Conservation (phyloP, 2,888 invertebrate species). For the Dasysyrphus tricinctus region DNA sequence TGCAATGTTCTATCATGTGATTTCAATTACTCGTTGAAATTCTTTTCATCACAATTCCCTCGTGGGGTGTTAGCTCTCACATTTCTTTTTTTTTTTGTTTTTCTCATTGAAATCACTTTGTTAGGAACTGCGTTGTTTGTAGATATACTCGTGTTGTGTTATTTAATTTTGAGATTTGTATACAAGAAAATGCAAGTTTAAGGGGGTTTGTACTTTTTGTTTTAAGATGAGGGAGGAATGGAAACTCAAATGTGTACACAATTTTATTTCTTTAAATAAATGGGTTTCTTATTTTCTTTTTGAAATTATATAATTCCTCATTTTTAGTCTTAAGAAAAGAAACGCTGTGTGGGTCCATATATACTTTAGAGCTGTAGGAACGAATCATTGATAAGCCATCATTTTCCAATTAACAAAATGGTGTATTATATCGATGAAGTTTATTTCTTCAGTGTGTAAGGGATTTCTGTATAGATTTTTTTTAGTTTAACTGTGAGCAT, state of each 20-base stretch:
- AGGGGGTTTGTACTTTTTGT: not conserved
- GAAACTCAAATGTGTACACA: not conserved
- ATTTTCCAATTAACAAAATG: not conserved
- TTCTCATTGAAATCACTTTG: constrained; percentile 6
- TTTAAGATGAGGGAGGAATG: not conserved
- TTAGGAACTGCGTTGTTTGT: not conserved
- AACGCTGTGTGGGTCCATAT: not conserved
- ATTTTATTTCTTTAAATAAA: not conserved
- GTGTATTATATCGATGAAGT: not conserved
- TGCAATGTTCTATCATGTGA: constrained; percentile 33
- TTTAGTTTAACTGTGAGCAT: too few species aligned
- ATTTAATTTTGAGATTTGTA: constrained; percentile 28
- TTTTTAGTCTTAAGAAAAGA: not conserved
- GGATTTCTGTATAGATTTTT: too few species aligned
- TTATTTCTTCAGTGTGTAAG: too few species aligned
- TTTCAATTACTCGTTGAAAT: constrained; percentile 56
- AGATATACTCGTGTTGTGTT: not conserved
- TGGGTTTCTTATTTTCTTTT: not conserved
- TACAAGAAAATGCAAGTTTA: not conserved
- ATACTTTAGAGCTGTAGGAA: not conserved
- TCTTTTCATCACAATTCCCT: constrained; percentile 42
- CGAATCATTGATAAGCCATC: not conserved
- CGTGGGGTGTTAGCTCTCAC: constrained; percentile 30
- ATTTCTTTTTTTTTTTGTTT: constrained; percentile 17
- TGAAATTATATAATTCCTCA: not conserved